Conservation (phyloP, 2,797 vertebrate species). For the Simalia tracyae region DNA sequence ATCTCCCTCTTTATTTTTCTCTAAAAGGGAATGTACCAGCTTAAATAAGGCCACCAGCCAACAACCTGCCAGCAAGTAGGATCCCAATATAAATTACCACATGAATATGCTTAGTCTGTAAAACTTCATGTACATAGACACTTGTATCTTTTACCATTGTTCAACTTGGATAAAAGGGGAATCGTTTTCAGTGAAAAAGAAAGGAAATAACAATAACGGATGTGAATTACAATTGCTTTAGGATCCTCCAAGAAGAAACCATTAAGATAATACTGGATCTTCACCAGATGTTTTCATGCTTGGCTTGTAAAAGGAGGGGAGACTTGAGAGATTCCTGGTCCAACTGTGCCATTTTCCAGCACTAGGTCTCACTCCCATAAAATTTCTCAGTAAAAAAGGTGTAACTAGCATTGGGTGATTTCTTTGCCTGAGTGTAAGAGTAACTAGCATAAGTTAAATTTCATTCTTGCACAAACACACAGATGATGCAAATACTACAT, state of each 20-base stretch:
- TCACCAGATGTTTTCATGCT: not conserved
- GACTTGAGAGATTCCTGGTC: not conserved
- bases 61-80: not conserved
- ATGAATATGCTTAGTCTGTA: not conserved
- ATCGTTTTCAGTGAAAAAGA: not conserved
- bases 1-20: not conserved
- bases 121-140: not conserved
- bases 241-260: not conserved
- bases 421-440: too few relatives aligned
- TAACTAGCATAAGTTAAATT: not conserved
- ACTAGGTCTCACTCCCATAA: not conserved
- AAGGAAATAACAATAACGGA: not conserved
- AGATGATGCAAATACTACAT: not conserved
- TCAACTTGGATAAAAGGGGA: not conserved
- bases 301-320: not conserved
- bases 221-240: not conserved
- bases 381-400: not conserved
- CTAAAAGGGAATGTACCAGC: not conserved
- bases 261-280: not conserved
- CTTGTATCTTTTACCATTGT: conserved; percentile 1
- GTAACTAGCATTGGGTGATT: not conserved
- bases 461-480: not conserved
- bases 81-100: not conserved
- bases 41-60: not conserved
- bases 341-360: not conserved